These are phyloP conservation scores for Lacanobia oleracea DNA, from an alignment of 2,888 invertebrate species.

Conservation along the genomic window DNA sequence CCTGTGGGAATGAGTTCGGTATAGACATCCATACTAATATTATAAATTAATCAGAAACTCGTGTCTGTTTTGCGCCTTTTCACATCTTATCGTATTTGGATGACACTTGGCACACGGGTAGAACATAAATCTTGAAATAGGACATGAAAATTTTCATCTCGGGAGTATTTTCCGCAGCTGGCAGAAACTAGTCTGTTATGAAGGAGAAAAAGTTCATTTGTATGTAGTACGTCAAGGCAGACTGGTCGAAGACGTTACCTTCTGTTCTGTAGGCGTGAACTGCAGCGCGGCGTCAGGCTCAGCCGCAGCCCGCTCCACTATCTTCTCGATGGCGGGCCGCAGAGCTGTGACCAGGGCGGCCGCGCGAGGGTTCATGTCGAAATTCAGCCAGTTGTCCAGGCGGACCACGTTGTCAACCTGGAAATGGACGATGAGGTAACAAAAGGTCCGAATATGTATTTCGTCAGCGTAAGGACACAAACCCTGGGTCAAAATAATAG, in stretches of 20 bases:
- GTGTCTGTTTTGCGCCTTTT: too few species aligned
- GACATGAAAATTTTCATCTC: too few species aligned
- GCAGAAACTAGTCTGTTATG: too few species aligned
- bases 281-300: slow-evolving; percentile 94
- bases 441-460: background rate
- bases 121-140: too few species aligned
- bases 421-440: background rate
- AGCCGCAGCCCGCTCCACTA: slow-evolving; percentile 95
- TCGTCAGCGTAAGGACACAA: background rate
- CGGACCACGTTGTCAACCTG: slow-evolving; percentile 93
- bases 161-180: too few species aligned
- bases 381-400: slow-evolving; percentile 98
- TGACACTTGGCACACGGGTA: too few species aligned
- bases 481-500: too few species aligned
- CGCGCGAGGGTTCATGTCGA: slow-evolving; percentile 94
- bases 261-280: slow-evolving; percentile 91
- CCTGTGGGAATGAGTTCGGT: slow-evolving; percentile 74
- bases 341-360: slow-evolving; percentile 96
- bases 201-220: too few species aligned
- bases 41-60: too few species aligned
- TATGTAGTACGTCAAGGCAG: too few species aligned
- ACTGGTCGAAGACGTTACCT: slow-evolving; percentile 76
- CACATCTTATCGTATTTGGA: too few species aligned
- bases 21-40: background rate
- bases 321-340: slow-evolving; percentile 96